These are phyloP conservation scores for Trachymyrmex septentrionalis DNA, from an alignment of 1,140 invertebrate species.

Conservation along the genomic window DNA sequence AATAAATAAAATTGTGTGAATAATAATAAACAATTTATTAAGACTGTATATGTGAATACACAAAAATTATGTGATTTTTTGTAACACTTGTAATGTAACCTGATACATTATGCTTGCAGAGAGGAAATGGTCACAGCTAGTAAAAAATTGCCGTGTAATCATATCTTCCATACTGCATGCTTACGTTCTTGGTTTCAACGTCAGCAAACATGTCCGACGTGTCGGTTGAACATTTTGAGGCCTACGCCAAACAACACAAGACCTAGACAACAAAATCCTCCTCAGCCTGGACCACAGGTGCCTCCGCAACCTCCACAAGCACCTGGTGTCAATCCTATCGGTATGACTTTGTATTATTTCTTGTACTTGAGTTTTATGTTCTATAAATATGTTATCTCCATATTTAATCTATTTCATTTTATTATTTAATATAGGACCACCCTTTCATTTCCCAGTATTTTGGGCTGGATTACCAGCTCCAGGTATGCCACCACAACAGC, in stretches of 20 bases:
- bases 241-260: constrained; percentile 85
- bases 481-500: constrained; percentile 69
- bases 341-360: constrained; percentile 54
- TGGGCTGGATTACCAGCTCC: constrained; percentile 82
- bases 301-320: constrained; percentile 84
- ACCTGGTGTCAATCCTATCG: constrained; percentile 80
- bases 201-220: constrained; percentile 99
- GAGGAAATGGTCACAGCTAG: constrained; percentile 91
- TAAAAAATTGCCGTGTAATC: constrained; percentile 99
- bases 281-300: constrained; percentile 81
- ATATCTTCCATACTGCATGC: constrained; percentile 99
- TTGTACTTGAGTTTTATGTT: not conserved
- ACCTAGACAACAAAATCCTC: constrained; percentile 80
- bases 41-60: too few relatives aligned
- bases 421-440: constrained; percentile 71
- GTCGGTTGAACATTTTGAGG: constrained; percentile 97
- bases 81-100: not conserved
- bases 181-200: constrained; percentile 99
- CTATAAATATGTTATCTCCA: not conserved
- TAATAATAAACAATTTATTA: too few relatives aligned
- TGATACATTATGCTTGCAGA: constrained; percentile 72
- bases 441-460: constrained; percentile 79
- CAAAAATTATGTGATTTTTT: not conserved
- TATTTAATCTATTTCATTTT: constrained; percentile 27
- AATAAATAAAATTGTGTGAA: constrained; percentile 4